phyloP scores from a whole-genome alignment of 2,888 invertebrate species.

The Zonitis immaculata region DNA sequence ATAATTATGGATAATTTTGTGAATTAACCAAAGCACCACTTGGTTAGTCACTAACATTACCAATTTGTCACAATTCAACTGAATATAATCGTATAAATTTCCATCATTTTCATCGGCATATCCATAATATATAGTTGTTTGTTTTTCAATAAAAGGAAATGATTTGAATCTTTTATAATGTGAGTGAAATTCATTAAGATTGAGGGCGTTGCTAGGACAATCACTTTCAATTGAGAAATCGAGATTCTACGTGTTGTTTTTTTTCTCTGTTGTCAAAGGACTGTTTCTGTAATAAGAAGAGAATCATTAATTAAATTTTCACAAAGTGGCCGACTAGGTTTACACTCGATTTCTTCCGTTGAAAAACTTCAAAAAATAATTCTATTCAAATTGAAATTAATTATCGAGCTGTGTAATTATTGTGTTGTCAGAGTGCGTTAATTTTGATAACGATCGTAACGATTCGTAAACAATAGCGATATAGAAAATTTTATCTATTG shows the following conservation, averaged over 20 bases:
- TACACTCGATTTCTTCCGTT: background rate
- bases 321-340: background rate
- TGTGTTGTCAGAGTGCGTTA: too few species aligned
- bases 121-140: too few species aligned
- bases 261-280: background rate
- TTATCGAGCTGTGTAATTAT: background rate
- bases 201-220: background rate
- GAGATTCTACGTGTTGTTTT: background rate
- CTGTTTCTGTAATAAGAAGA: background rate
- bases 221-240: background rate
- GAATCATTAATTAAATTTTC: background rate
- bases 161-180: background rate
- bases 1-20: conserved; percentile 9
- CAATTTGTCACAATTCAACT: background rate
- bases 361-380: too few species aligned
- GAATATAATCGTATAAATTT: background rate
- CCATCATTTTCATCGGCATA: background rate
- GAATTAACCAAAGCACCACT: background rate
- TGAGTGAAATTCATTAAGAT: background rate
- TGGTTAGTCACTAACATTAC: background rate
- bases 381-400: background rate
- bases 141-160: too few species aligned
- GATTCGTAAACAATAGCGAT: too few species aligned
- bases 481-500: too few species aligned
- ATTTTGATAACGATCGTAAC: too few species aligned